A percentile compares a stretch with the other conserved stretches of the same genome.
These are phyloP conservation scores for Drosophila novamexicana DNA, from an alignment of 1,140 invertebrate genomes.

Conservation along the genomic window DNA sequence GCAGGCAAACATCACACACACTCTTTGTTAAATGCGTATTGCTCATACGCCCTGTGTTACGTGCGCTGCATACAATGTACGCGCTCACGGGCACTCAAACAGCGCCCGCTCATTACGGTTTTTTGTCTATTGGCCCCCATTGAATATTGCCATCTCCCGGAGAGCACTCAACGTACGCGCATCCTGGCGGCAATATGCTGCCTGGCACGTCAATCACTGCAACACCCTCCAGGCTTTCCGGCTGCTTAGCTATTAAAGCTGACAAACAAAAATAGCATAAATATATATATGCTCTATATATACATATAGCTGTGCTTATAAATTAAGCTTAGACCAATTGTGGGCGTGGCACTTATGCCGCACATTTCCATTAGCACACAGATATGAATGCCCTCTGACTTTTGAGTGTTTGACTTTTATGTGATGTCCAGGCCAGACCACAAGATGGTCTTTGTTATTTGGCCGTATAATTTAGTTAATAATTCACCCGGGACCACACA, in stretches of 20 bases:
- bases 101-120: constrained; percentile 23
- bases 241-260: constrained; percentile 18
- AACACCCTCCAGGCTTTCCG: not conserved
- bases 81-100: not conserved
- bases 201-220: constrained; percentile 46
- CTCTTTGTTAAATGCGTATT: constrained; percentile 25
- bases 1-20: not conserved
- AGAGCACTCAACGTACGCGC: constrained; percentile 15
- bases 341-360: constrained; percentile 2
- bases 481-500: constrained; percentile 37
- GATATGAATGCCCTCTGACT: not conserved
- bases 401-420: constrained; percentile 10
- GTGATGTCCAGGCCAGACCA: constrained; percentile 23
- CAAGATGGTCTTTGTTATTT: constrained; percentile 28
- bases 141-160: constrained; percentile 34
- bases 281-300: constrained; percentile 2
- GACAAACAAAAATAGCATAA: constrained; percentile 2
- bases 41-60: constrained; percentile 41
- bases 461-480: constrained; percentile 72
- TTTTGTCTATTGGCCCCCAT: constrained; percentile 24
- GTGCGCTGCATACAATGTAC: constrained; percentile 29
- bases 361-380: constrained; percentile 14
- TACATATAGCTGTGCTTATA: constrained; percentile 37
- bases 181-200: constrained; percentile 26
- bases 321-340: constrained; percentile 36